Base-by-base conservation (phyloP, 2,113 vertebrate genomes). In the Mola mola region DNA sequence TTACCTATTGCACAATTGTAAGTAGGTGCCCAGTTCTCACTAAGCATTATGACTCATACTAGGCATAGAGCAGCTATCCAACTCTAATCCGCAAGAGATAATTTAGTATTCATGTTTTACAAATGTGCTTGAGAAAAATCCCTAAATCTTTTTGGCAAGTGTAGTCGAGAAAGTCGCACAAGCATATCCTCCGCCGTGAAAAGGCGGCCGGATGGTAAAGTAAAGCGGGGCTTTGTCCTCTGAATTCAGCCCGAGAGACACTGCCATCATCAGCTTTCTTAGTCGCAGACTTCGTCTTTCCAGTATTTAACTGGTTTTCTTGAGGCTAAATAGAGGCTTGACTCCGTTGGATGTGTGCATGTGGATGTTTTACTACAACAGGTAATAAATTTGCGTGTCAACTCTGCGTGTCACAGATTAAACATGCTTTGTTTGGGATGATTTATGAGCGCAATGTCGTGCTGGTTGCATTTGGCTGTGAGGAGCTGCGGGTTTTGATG, bases 391-490 rank as follows among this genome's bases (percentile, higher is more conserved):
- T 84, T 76, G 42, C 75, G 87, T 88, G 90, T 87, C 83, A 78
- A 82, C 71, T 67, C 37, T 79, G 66, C 88, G 63, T 66, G 80
- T 89, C 79, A 66, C 63, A 86, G 93, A 92, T 96, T 93, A 91
- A 86, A 92, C 92, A 89, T 85, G 91, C 92, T 88, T 71, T 90
- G 89, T 93, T 78, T 91, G 65, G 71, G 84, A 90, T 95, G 93
- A 95, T 94, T 94, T 94, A 94, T 93, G 92, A 84, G 78, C 21
- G 66, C 53, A 56, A 85, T 81, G 89, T 60, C 68, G 64, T 58
- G 76, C 78, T 38, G 83, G 79, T 81, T 82, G 74, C 75, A 86
- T 90, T 91, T 89, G 85, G 88, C 90, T 87, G 86, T 62, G 68
- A 82, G 73, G 69, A 80, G 82, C 81, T 59, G 70, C 85, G 73